Percentiles rank a stretch among this genome's conserved stretches.
Conservation (phyloP, 2,888 invertebrate genomes). For the Megalurothrips usitatus region DNA sequence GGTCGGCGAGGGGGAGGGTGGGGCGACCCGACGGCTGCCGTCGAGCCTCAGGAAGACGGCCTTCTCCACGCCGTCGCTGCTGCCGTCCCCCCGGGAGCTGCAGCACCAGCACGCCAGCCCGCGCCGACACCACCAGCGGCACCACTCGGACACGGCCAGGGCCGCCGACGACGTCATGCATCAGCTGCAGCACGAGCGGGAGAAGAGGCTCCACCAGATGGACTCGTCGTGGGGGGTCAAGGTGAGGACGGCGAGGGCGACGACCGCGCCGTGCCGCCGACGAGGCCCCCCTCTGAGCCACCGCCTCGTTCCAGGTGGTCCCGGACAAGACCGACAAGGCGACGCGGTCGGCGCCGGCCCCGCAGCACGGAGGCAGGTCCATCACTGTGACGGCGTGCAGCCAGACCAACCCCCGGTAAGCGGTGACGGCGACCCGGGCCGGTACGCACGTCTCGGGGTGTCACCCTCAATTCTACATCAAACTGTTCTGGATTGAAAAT, state of each 20-base stretch:
- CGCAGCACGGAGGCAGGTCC: background rate
- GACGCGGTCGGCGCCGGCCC: background rate
- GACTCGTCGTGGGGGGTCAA: background rate
- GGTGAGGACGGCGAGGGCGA: background rate
- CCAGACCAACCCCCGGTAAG: background rate
- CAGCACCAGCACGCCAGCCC: background rate
- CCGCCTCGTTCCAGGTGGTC: background rate
- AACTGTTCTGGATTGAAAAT: too few relatives aligned
- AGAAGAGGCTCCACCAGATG: background rate
- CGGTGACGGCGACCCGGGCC: too few relatives aligned
- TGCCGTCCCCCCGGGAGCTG: background rate
- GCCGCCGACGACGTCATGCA: background rate
- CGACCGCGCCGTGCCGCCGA: too few relatives aligned
- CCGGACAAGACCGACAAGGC: background rate
- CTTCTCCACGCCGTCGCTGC: background rate
- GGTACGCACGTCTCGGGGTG: too few relatives aligned
- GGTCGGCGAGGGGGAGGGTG: background rate
- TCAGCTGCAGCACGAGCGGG: background rate
- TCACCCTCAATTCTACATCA: too few relatives aligned
- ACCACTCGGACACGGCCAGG: background rate
- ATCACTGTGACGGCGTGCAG: background rate
- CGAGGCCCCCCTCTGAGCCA: too few relatives aligned
- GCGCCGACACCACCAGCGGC: background rate
- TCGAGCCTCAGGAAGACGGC: conserved; percentile 10
- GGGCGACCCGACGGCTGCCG: background rate